Base-by-base conservation (phyloP, 1,140 invertebrate species). In the Spodoptera frugiperda region DNA sequence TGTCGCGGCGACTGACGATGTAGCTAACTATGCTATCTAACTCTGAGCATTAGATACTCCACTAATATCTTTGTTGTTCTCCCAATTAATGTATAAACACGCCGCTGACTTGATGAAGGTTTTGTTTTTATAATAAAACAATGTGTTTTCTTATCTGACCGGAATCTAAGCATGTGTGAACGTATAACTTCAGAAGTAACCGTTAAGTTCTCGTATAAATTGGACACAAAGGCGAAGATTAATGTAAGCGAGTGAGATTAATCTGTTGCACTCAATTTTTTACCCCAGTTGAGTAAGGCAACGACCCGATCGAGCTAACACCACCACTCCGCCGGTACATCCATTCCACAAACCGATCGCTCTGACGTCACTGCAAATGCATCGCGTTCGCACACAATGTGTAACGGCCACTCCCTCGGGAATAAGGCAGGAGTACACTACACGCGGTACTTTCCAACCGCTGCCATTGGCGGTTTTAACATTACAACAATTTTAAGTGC, bases 281-380 rank as follows among this genome's bases (percentile, higher is more conserved):
- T 48, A 11, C 44, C 4, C 10, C 2, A 17, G 10, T 25, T 49
- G 4, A 14, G 44, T 25, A 25, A 67, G 44, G n/a, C 19, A 48
- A 21, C 44, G 63, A 67, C 19, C 44, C 44, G 19, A 25, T 67
- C 63, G 57, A n/a, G n/a, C 15, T 30, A n/a, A n/a, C 44, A 17
- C 25, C 5, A 4, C 25, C 25, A 48, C n/a, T 25, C 25, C 5
- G 25, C 2, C 8, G 15, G 33, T 61, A 63, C 59, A 12, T 19
- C n/a, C 33, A 44, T 12, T 49, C 19, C 30, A n/a, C 57, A 30
- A 57, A 57, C 54, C 54, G 54, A 57, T 57, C 21, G 54, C 57
- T 33, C 33, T 67, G 63, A 67, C 63, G 63, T 67, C 63, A 67
- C 12, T 11, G 44, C 63, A 67, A 48, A 67, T 67, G 63, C 63